Evolutionary conservation across 2,113 vertebrate genomes (phyloP), one percentile per base, ranked within the genome.

Genomic region (Canis aureus): DNA sequence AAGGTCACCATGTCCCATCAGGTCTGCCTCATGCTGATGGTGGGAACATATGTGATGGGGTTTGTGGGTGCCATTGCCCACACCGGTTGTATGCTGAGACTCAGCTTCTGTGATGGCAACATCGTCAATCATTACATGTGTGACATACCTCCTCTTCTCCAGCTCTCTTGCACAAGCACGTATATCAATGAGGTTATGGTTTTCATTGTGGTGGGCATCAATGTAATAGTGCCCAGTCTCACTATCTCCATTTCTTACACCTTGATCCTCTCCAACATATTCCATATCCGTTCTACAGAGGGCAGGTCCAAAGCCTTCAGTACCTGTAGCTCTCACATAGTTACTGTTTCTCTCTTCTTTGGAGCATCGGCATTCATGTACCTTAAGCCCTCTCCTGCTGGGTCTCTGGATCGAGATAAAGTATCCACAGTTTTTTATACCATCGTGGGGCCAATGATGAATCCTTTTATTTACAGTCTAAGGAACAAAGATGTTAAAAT

Each of bases 271-370:
- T 91, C 4, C 3, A 93, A 20, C 51, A 89, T 97, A 35, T 35
- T 96, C 13, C 13, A 0, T 7, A 95, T 96, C 32, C 67, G 0
- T 74, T 97, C 97, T 53, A 8, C 91, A 49, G 62, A 64, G 19
- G 91, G 85, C 23, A 94, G 91, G 71, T 92, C 88, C 38, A 97
- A 97, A 82, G 92, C 91, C 27, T 80, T 97, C 27, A 92, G 88
- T 25, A 94, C 97, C 57, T 97, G 97, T 55, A 96, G 82, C 35
- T 97, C 96, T 27, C 97, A 97, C 82, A 60, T 97, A 32, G 74
- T 94, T 19, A 32, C 82, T n/a, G 94, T 95, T 53, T 94, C 78
- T 84, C 84, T 96, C 10, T 97, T 95, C 66, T 97, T 97, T 35
- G 95, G 96, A 53, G 67, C 92, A 62, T 71, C 88, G 9, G 80